phyloP scores from a whole-genome alignment of 2,113 vertebrate species.

The Seriola aureovittata region DNA sequence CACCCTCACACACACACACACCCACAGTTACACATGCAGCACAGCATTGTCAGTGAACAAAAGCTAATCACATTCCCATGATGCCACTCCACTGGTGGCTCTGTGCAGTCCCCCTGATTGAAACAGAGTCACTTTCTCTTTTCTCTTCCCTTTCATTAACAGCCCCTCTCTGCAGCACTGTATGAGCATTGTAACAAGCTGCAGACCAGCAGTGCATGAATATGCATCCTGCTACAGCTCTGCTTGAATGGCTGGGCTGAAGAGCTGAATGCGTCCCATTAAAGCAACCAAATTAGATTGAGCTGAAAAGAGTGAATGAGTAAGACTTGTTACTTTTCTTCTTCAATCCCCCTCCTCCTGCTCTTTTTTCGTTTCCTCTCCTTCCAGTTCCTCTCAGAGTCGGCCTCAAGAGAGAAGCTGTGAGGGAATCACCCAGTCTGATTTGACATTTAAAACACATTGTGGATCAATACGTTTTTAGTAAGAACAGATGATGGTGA shows the following conservation, averaged over 20 bases:
- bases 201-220: conserved; percentile 67
- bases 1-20: background rate
- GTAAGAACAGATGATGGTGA: background rate
- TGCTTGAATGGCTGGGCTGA: conserved; percentile 44
- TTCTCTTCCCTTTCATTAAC: conserved; percentile 34
- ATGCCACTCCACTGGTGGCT: conserved; percentile 8
- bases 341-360: conserved; percentile 29
- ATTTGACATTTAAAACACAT: background rate
- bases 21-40: background rate
- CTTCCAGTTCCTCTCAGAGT: conserved; percentile 43
- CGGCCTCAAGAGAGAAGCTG: conserved; percentile 26
- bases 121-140: conserved; percentile 22
- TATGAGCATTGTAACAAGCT: conserved; percentile 58
- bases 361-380: conserved; percentile 39
- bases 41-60: background rate
- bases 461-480: background rate
- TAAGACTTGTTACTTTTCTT: conserved; percentile 52
- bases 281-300: conserved; percentile 53
- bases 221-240: conserved; percentile 66
- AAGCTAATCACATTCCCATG: conserved; percentile 18
- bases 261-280: conserved; percentile 54
- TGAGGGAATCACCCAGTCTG: conserved; percentile 5
- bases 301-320: conserved; percentile 61
- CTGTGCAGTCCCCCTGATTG: conserved; percentile 12
- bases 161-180: conserved; percentile 48